These are phyloP conservation scores for Benthosema pterotum DNA, from an alignment of 2,797 vertebrate genomes.

Conservation along the genomic window DNA sequence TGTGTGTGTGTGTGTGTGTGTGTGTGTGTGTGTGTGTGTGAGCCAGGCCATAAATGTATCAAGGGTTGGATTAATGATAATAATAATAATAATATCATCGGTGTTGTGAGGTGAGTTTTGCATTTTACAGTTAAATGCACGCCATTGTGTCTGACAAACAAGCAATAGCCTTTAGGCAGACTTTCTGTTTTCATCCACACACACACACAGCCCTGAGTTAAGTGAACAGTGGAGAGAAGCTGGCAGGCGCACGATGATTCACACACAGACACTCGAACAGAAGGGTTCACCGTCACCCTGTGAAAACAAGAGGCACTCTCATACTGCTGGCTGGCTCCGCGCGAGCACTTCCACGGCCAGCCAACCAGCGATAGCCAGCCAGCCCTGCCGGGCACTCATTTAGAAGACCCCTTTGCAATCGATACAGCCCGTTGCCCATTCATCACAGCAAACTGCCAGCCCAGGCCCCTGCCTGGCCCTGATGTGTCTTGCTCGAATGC, in stretches of 20 bases:
- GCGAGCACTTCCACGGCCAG: constrained; percentile 1
- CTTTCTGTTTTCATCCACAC: too few species aligned
- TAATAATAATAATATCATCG: too few species aligned
- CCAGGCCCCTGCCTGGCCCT: too few species aligned
- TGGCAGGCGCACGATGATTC: constrained; percentile 57
- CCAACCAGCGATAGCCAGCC: constrained; percentile 37
- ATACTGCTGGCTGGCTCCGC: constrained; percentile 45
- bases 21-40: too few species aligned
- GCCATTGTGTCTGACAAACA: too few species aligned
- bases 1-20: too few species aligned
- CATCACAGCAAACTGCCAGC: constrained; percentile 56
- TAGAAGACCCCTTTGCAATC: constrained; percentile 39
- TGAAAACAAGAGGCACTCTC: constrained; percentile 61
- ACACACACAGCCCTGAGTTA: too few species aligned
- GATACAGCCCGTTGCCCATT: constrained; percentile 39
- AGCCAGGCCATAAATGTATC: neutral
- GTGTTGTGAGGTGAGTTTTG: too few species aligned
- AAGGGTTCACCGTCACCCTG: constrained; percentile 51
- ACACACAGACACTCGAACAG: constrained; percentile 50
- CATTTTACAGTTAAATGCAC: too few species aligned
- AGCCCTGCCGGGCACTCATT: constrained; percentile 54
- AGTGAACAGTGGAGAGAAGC: constrained; percentile 4
- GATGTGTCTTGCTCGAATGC: neutral
- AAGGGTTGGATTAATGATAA: neutral
- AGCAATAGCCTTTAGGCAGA: too few species aligned